Evolutionary conservation across 2,113 vertebrate species (phyloP), one percentile per base, ranked within the genome.

Genomic region (Murina feae): DNA sequence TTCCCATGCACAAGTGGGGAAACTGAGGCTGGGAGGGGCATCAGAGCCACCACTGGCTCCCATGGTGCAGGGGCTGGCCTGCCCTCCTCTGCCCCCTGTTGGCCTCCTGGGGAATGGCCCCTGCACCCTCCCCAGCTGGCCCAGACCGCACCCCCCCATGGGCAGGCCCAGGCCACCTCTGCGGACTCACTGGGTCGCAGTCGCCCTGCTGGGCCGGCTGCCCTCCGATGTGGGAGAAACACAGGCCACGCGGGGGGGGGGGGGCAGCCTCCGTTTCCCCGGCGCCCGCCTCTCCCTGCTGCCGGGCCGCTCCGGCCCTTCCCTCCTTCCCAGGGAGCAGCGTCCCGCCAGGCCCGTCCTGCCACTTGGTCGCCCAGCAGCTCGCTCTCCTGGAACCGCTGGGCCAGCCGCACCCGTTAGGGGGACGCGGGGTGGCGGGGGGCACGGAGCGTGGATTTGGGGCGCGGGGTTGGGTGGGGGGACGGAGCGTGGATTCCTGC

Each of bases 1-100:
- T 9, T 55, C 55, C 58, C 17, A 5, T 6, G 75, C 79, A 20
- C 83, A 53, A 9, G 60, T 30, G 30, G 49, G 30, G 80, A 87
- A 51, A 55, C 71, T 11, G 60, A 89, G 30, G n/a, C 25, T 20
- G 69, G 60, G 10, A 42, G 51, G 14, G 78, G 65, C 37, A 0
- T 9, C 17, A 0, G 25, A 17, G 63, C 44, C 25, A 2, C 30
- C 2, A 10, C 5, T 0, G 65, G 25, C 6, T 6, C 6, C 39
- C 4, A 6, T 17, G 25, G 25, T 1, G 2, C 39, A 9, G 55
- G 5, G 51, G 6, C 2, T 0, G 25, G 44, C 28, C 63, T 71
- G 65, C 28, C 55, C 47, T 87, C 89, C 58, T 13, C 86, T 35
- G 72, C 2, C 63, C 63, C 84, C 86, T 71, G 71, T 39, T n/a